A percentile compares a stretch with the other conserved stretches of the same genome.
Evolutionary conservation across 2,888 invertebrate genomes (phyloP).

Genomic region (Drosophila subquinaria): DNA sequence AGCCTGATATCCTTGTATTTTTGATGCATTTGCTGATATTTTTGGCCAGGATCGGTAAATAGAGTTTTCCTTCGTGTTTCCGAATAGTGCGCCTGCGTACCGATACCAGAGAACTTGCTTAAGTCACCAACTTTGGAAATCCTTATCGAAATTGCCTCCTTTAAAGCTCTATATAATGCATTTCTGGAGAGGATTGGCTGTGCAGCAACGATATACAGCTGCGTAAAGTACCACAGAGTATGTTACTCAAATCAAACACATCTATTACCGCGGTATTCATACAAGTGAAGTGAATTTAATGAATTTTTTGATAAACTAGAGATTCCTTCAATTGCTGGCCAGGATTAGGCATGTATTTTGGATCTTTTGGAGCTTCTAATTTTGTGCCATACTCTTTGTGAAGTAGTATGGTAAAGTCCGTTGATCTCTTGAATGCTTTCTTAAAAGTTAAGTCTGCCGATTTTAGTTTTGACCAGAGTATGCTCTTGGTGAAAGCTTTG

Average conservation of each 20-base stretch:
- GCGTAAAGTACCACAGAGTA: background rate
- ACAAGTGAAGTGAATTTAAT: background rate
- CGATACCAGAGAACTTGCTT: background rate
- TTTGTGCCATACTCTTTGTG: background rate
- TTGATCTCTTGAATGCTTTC: background rate
- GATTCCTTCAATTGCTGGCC: background rate
- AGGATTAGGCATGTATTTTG: constrained; percentile 27
- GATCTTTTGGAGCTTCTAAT: background rate
- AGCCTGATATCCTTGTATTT: constrained; percentile 27
- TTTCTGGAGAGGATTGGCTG: constrained; percentile 70
- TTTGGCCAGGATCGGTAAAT: constrained; percentile 38
- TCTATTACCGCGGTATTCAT: too few species aligned
- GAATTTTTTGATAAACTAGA: background rate
- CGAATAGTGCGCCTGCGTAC: constrained; percentile 8
- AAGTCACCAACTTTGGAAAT: background rate
- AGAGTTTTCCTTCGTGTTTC: constrained; percentile 5
- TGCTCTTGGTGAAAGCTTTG: background rate
- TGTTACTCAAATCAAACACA: background rate
- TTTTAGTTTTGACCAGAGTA: background rate
- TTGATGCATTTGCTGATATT: constrained; percentile 26
- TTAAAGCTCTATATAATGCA: background rate
- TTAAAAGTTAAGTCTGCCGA: background rate
- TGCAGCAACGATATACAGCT: background rate
- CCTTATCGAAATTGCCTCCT: background rate
- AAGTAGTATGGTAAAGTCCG: background rate